Conservation (phyloP, 2,888 invertebrate genomes). For the Penaeus monodon region DNA sequence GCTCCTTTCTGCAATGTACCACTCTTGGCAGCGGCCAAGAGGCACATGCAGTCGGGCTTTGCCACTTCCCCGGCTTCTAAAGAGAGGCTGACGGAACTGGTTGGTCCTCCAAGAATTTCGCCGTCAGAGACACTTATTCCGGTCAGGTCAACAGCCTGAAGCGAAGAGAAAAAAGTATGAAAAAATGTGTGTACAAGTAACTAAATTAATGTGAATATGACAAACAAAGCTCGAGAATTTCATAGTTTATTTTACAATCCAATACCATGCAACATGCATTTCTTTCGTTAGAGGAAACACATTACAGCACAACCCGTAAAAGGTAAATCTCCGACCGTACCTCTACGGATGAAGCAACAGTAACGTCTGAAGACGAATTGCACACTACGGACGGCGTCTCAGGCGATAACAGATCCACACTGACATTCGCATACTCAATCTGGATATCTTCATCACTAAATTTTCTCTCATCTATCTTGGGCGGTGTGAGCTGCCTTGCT, state of each 20-base stretch:
- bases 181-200: too few species aligned
- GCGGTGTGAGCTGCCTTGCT: background rate
- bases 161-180: background rate
- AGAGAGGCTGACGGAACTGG: background rate
- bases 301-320: too few species aligned
- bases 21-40: background rate
- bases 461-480: background rate
- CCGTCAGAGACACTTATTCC: conserved; percentile 6
- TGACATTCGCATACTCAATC: background rate
- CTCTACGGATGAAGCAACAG: conserved; percentile 13
- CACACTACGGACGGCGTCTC: conserved; percentile 13
- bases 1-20: background rate
- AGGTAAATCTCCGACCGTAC: background rate
- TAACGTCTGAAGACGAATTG: conserved; percentile 6
- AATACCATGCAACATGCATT: background rate
- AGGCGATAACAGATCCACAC: background rate
- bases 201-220: too few species aligned
- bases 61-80: conserved; percentile 14
- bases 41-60: background rate
- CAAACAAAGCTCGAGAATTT: too few species aligned
- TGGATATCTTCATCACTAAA: background rate
- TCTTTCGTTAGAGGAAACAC: background rate
- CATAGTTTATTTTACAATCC: too few species aligned
- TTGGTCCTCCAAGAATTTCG: background rate
- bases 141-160: conserved; percentile 1